A percentile compares a stretch with the other conserved stretches of the same genome.
phyloP scores from a whole-genome alignment of 2,888 invertebrate genomes.

The Epirrhoe alternata region DNA sequence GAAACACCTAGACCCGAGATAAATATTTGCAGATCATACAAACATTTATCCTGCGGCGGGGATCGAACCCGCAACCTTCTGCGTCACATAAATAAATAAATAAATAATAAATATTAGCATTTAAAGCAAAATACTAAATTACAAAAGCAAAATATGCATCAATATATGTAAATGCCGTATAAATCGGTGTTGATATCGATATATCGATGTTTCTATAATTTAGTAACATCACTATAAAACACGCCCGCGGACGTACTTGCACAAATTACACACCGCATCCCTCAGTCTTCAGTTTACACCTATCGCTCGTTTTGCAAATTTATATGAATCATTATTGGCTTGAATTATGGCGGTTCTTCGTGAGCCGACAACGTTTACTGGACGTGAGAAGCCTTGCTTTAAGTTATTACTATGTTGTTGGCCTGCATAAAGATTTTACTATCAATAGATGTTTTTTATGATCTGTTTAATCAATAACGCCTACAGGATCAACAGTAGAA shows the following conservation, averaged over 20 bases:
- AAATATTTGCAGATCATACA: too few relatives aligned
- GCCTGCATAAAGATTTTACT: neutral
- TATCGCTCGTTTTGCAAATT: slow-evolving; percentile 74
- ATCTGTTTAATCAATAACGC: neutral
- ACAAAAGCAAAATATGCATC: too few relatives aligned
- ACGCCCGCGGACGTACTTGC: slow-evolving; percentile 64
- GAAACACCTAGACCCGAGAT: too few relatives aligned
- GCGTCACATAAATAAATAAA: too few relatives aligned
- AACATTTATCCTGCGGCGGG: too few relatives aligned
- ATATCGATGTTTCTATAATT: slow-evolving; percentile 43
- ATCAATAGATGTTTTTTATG: neutral
- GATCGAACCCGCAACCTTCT: too few relatives aligned
- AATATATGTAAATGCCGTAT: too few relatives aligned
- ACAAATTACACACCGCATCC: slow-evolving; percentile 70
- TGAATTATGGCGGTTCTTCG: slow-evolving; percentile 70
- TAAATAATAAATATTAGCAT: too few relatives aligned
- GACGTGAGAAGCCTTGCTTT: slow-evolving; percentile 56
- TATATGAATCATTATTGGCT: slow-evolving; percentile 75
- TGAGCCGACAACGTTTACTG: slow-evolving; percentile 54
- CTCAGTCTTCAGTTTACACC: slow-evolving; percentile 74
- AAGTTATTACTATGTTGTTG: slow-evolving; percentile 32
- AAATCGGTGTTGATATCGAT: too few relatives aligned
- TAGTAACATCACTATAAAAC: slow-evolving; percentile 54
- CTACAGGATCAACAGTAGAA: neutral
- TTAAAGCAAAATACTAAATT: too few relatives aligned